Percentiles rank a stretch among this genome's conserved stretches.
phyloP scores from a whole-genome alignment of 2,113 vertebrate species.

The Rhynchomys soricoides region DNA sequence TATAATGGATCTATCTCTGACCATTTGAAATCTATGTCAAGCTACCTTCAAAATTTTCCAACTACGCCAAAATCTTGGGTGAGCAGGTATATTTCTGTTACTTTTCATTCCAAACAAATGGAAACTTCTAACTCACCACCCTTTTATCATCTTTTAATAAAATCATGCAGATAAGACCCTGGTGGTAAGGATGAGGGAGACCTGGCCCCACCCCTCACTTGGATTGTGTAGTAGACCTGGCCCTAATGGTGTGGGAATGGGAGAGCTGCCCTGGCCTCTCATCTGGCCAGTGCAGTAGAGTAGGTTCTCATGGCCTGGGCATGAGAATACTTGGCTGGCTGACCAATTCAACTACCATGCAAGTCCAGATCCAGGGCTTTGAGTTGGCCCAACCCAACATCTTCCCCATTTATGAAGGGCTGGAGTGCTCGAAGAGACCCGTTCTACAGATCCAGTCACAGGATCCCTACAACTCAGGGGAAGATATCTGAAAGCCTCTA shows the following conservation, averaged over 20 bases:
- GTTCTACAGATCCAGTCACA: background rate
- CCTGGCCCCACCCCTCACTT: no score
- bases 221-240: no score
- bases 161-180: background rate
- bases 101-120: slow-evolving; percentile 31
- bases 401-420: background rate
- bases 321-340: no score
- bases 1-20: background rate
- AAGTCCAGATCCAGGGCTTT: background rate
- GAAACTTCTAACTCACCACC: background rate
- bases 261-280: no score
- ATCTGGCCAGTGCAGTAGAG: no score
- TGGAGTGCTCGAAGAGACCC: background rate
- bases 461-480: background rate
- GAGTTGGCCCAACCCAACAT: background rate
- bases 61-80: background rate
- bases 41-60: background rate
- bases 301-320: no score
- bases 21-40: background rate
- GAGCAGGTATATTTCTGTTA: background rate
- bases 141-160: background rate
- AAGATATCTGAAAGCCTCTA: background rate
- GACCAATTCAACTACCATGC: no score
- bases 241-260: no score
- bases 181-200: no score